Evolutionary conservation across 2,888 invertebrate genomes (phyloP), one percentile per base, ranked within the genome.

Genomic region (Fragum whitleyi): DNA sequence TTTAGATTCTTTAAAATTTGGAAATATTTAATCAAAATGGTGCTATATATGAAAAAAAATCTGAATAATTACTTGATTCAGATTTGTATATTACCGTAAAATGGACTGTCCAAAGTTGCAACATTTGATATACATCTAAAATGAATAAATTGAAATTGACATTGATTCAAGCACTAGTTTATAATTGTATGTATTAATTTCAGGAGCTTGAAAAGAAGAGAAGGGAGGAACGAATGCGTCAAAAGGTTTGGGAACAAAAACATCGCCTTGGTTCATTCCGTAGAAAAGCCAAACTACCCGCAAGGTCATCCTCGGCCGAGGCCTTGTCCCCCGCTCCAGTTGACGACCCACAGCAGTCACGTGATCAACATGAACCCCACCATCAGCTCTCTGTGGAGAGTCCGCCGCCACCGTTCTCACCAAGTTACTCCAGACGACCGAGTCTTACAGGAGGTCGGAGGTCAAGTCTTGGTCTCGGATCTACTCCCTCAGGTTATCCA

Each of bases 131-230:
- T n/a, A n/a, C n/a, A n/a, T n/a, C n/a, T n/a, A n/a, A n/a, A n/a
- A n/a, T n/a, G n/a, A n/a, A n/a, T n/a, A n/a, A n/a, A n/a, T n/a
- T n/a, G n/a, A n/a, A n/a, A n/a, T n/a, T n/a, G n/a, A n/a, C n/a
- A n/a, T n/a, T n/a, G n/a, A n/a, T n/a, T n/a, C n/a, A n/a, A n/a
- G n/a, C n/a, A n/a, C n/a, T n/a, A n/a, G n/a, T n/a, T n/a, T n/a
- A n/a, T n/a, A n/a, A n/a, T n/a, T n/a, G n/a, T n/a, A n/a, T n/a
- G n/a, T n/a, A n/a, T n/a, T n/a, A 6, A 47, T 47, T 47, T 11
- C 21, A 93, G 93, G 93, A 93, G 74, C 87, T 92, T 1, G 93
- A 93, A 86, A 93, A 91, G 86, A 93, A 93, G 73, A 83, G 93
- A 42, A 87, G 91, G 21, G 93, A 93, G 81, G 93, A 93, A 76